phyloP scores from a whole-genome alignment of 1,140 invertebrate species.

The Rhopalosiphum padi region DNA sequence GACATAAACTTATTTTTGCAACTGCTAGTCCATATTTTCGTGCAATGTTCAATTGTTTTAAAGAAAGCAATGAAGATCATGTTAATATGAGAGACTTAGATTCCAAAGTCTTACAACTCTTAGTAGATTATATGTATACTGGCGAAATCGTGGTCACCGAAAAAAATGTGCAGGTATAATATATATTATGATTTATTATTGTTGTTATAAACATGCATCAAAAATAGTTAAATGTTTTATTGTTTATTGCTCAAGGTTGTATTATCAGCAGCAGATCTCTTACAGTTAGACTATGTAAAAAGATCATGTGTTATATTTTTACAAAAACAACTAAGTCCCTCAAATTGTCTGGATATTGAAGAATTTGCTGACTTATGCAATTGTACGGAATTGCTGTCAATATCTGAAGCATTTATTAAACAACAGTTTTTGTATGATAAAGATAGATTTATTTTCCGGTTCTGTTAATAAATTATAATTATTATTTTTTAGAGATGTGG shows the following conservation, averaged over 20 bases:
- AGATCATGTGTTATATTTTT: slow-evolving; percentile 94
- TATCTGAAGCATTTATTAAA: slow-evolving; percentile 87
- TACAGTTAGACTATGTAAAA: slow-evolving; percentile 88
- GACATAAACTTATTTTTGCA: too few species aligned
- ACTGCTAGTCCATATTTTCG: too few species aligned
- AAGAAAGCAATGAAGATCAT: slow-evolving; percentile 81
- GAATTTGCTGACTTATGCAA: slow-evolving; percentile 95
- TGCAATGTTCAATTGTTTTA: slow-evolving; percentile 92
- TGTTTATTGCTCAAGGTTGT: slow-evolving; percentile 64
- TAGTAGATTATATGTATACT: slow-evolving; percentile 92
- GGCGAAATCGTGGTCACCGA: slow-evolving; percentile 89
- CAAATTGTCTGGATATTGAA: slow-evolving; percentile 93
- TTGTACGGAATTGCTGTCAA: slow-evolving; percentile 81
- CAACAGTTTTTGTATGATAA: slow-evolving; percentile 84
- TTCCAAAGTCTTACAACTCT: slow-evolving; percentile 75
- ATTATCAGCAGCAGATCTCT: slow-evolving; percentile 90
- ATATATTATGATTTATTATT: too few species aligned
- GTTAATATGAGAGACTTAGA: slow-evolving; percentile 87
- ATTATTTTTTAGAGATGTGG: slow-evolving; percentile 61
- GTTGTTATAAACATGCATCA: too few species aligned
- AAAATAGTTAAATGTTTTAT: too few species aligned
- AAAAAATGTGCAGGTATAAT: slow-evolving; percentile 86
- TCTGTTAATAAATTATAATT: not conserved
- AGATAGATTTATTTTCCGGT: not conserved
- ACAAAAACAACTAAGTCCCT: slow-evolving; percentile 88